Evolutionary conservation across 2,113 vertebrate genomes (phyloP).

Genomic region (Cyanoderma ruficeps): DNA sequence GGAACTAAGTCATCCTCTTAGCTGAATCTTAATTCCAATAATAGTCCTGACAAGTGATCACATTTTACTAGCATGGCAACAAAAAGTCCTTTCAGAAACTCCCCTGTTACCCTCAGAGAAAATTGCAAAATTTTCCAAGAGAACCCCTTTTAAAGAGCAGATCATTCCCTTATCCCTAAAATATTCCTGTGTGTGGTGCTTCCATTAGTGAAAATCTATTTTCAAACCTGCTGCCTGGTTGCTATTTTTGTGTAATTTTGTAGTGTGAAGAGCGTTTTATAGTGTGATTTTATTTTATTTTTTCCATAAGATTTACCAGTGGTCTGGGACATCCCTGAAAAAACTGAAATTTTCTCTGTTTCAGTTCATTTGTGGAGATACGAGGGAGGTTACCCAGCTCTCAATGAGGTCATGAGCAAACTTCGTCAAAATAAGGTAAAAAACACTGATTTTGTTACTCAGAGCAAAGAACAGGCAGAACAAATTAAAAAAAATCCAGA

Average conservation of each 20-base stretch:
- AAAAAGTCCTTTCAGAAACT: background rate
- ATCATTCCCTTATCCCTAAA: background rate
- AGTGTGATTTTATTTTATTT: background rate
- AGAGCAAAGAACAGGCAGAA: background rate
- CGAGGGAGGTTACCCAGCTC: slow-evolving; percentile 96
- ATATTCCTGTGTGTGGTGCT: background rate
- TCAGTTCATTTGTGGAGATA: slow-evolving; percentile 98
- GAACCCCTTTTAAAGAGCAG: background rate
- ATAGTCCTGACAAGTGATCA: background rate
- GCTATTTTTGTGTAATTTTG: background rate
- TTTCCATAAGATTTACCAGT: background rate
- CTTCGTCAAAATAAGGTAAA: slow-evolving; percentile 92
- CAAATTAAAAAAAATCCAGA: background rate
- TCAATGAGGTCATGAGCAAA: slow-evolving; percentile 97
- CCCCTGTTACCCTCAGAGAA: background rate
- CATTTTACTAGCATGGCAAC: background rate
- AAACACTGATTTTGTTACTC: background rate
- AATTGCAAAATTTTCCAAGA: background rate
- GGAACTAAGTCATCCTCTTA: background rate
- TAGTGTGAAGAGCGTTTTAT: background rate
- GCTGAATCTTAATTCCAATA: background rate
- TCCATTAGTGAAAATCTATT: background rate
- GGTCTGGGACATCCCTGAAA: background rate
- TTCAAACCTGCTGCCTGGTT: background rate
- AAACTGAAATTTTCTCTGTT: slow-evolving; percentile 62